A percentile compares a stretch with the other conserved stretches of the same genome.
These are phyloP conservation scores for Eleginops maclovinus DNA, from an alignment of 2,113 vertebrate genomes.

Conservation along the genomic window DNA sequence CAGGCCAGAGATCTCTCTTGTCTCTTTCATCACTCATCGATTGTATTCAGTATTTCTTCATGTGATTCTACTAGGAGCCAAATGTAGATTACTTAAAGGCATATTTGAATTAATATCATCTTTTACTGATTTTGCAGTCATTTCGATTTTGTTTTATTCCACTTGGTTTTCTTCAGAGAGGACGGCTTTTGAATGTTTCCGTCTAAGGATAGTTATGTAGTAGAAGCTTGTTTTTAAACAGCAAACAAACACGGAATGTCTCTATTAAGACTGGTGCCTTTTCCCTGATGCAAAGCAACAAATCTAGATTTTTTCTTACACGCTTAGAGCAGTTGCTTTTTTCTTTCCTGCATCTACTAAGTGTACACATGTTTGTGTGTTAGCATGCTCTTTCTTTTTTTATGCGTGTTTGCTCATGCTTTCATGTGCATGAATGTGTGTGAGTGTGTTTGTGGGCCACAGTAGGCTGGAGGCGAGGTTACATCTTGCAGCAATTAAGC, in stretches of 20 bases:
- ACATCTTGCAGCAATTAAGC: constrained; percentile 85
- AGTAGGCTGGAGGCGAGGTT: constrained; percentile 78
- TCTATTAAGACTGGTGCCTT: constrained; percentile 19
- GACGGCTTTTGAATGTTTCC: constrained; percentile 34
- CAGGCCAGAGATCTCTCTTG: neutral
- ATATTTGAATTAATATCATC: constrained; percentile 58
- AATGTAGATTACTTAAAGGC: constrained; percentile 35
- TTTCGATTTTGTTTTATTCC: constrained; percentile 55
- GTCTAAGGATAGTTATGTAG: constrained; percentile 39
- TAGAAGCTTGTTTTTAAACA: constrained; percentile 53
- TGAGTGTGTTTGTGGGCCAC: constrained; percentile 69
- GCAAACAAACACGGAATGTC: constrained; percentile 53
- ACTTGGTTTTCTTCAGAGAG: constrained; percentile 47
- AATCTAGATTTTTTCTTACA: constrained; percentile 38
- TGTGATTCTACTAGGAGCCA: constrained; percentile 27
- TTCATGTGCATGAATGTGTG: constrained; percentile 57
- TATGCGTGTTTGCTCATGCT: constrained; percentile 26
- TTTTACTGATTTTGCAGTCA: constrained; percentile 57
- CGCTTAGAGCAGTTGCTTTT: constrained; percentile 44
- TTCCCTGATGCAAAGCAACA: neutral
- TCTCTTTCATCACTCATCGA: constrained; percentile 12
- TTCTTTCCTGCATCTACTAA: constrained; percentile 20
- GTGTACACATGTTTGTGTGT: constrained; percentile 46
- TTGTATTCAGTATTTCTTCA: constrained; percentile 27
- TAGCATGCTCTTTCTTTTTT: constrained; percentile 6